Conservation (phyloP, 2,888 invertebrate genomes). For the Laothoe populi region DNA sequence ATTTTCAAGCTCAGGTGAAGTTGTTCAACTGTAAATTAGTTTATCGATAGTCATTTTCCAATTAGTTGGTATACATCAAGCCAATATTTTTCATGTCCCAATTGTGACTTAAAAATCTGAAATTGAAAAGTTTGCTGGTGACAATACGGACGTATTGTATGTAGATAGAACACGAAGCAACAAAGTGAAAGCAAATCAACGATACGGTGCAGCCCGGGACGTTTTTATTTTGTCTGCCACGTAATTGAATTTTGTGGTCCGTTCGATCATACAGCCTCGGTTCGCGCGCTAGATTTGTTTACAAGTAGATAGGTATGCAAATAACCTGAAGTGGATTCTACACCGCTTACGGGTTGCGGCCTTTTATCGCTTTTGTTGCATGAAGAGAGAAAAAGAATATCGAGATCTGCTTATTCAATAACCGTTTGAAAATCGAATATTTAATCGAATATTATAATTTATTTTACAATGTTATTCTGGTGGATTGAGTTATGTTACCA, state of each 20-base stretch:
- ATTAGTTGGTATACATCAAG: background rate
- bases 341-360: constrained; percentile 36
- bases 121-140: constrained; percentile 42
- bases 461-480: constrained; percentile 32
- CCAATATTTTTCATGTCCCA: constrained; percentile 12
- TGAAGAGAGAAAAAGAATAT: constrained; percentile 12
- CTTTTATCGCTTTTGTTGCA: constrained; percentile 30
- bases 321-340: constrained; percentile 41
- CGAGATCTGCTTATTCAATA: constrained; percentile 8
- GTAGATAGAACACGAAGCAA: constrained; percentile 56
- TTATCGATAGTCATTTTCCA: background rate
- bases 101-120: constrained; percentile 23
- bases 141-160: constrained; percentile 52
- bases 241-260: constrained; percentile 80
- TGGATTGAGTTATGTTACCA: background rate
- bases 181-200: constrained; percentile 77
- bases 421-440: constrained; percentile 29
- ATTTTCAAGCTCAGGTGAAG: background rate
- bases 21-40: background rate
- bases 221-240: constrained; percentile 79
- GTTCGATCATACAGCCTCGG: constrained; percentile 62
- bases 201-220: constrained; percentile 64
- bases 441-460: constrained; percentile 40
- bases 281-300: constrained; percentile 55
- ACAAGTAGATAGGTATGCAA: constrained; percentile 47